Conservation (phyloP, 2,888 invertebrate genomes). For the Dolichomitus sp. region DNA sequence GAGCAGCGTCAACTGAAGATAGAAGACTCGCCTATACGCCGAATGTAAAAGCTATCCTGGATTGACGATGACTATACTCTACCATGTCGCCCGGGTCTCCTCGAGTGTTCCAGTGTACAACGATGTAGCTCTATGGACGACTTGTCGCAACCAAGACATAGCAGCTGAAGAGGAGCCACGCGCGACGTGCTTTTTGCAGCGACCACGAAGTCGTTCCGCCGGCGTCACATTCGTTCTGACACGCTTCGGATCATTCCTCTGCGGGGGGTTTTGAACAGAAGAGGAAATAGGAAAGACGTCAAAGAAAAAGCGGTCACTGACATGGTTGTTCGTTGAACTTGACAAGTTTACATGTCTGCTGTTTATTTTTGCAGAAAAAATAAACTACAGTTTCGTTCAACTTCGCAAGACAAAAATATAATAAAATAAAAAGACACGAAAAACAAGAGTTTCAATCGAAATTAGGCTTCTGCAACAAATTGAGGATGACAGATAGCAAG, state of each 20-base stretch:
- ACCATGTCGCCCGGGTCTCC: conserved; percentile 2
- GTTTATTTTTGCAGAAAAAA: background rate
- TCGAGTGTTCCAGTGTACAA: conserved; percentile 31
- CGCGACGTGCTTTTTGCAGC: conserved; percentile 77
- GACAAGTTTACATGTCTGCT: background rate
- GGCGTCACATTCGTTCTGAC: conserved; percentile 80
- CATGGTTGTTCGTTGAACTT: background rate
- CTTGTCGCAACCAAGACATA: conserved; percentile 28
- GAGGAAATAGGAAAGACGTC: conserved; percentile 16
- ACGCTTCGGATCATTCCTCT: conserved; percentile 72
- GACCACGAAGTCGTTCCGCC: conserved; percentile 71
- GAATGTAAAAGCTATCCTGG: conserved; percentile 30
- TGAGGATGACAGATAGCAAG: background rate
- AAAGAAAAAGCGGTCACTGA: conserved; percentile 2
- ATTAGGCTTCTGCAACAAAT: background rate
- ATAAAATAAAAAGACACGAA: background rate
- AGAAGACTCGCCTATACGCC: conserved; percentile 48
- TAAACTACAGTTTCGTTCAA: background rate
- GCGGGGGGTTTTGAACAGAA: conserved; percentile 19
- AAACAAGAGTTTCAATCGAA: background rate
- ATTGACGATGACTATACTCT: conserved; percentile 21
- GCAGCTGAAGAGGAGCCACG: conserved; percentile 70
- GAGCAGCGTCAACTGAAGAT: conserved; percentile 59
- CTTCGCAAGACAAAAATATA: background rate
- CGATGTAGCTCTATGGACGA: conserved; percentile 23